phyloP scores from a whole-genome alignment of 2,113 vertebrate species.

The Nematolebias whitei region DNA sequence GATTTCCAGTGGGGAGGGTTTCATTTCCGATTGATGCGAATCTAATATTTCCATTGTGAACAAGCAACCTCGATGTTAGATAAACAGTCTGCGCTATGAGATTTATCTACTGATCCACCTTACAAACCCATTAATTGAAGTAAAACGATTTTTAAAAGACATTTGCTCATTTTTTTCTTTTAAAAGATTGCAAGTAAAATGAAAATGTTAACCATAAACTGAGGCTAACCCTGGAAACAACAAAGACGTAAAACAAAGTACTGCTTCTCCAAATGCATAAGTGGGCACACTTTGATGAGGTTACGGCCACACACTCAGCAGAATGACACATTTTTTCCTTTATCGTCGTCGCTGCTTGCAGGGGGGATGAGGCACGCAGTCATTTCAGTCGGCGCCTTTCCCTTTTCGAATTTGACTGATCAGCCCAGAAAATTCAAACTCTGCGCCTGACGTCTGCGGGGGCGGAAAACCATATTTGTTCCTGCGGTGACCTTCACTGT shows the following conservation, averaged over 20 bases:
- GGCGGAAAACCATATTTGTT: constrained; percentile 47
- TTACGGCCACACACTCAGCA: not conserved
- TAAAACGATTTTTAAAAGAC: not conserved
- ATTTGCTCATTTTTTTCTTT: not conserved
- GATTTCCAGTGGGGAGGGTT: constrained; percentile 54
- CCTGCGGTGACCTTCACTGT: constrained; percentile 60
- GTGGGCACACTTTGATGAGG: constrained; percentile 25
- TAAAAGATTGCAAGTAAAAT: not conserved
- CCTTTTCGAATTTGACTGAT: constrained; percentile 63
- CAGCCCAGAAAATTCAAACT: constrained; percentile 32
- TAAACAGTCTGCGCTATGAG: not conserved
- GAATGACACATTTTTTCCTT: constrained; percentile 62
- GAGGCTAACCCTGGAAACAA: not conserved
- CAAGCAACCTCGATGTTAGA: constrained; percentile 6
- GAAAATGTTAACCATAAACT: not conserved
- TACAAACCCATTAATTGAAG: not conserved
- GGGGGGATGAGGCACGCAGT: constrained; percentile 48
- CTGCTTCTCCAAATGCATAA: constrained; percentile 21
- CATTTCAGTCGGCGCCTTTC: constrained; percentile 60
- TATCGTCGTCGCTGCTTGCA: constrained; percentile 30
- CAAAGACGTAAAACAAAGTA: constrained; percentile 1
- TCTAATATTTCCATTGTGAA: constrained; percentile 35
- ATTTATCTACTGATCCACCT: not conserved
- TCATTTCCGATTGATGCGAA: constrained; percentile 35
- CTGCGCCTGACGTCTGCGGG: constrained; percentile 27